phyloP scores from a whole-genome alignment of 2,797 vertebrate genomes.

The Trematomus bernacchii region DNA sequence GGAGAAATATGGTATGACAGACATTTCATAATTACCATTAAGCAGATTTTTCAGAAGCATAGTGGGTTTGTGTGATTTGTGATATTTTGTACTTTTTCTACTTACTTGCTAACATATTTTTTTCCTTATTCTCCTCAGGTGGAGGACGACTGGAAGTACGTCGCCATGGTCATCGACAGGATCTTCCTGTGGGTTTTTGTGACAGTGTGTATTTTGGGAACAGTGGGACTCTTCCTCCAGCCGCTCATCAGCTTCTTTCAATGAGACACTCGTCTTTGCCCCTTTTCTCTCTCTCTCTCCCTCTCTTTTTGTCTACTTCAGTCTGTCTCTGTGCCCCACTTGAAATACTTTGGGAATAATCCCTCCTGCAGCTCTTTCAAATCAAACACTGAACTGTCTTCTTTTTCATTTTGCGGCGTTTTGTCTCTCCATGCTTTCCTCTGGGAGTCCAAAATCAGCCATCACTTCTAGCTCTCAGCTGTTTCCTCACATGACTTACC shows the following conservation, averaged over 20 bases:
- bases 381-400: slow-evolving; percentile 40
- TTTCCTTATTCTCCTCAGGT: slow-evolving; percentile 76
- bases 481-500: slow-evolving; percentile 42
- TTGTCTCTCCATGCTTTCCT: slow-evolving; percentile 39
- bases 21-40: slow-evolving; percentile 3
- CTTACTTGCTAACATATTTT: neutral
- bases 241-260: slow-evolving; percentile 87
- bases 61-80: neutral
- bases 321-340: slow-evolving; percentile 32
- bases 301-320: slow-evolving; percentile 29
- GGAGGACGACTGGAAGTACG: slow-evolving; percentile 95
- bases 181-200: slow-evolving; percentile 96
- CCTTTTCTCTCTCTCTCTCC: too few species aligned
- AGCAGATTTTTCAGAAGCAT: slow-evolving; percentile 5
- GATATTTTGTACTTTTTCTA: slow-evolving; percentile 7
- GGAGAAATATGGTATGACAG: too few species aligned
- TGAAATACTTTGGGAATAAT: slow-evolving; percentile 45
- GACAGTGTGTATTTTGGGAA: slow-evolving; percentile 90
- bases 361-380: slow-evolving; percentile 42
- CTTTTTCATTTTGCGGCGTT: slow-evolving; percentile 29
- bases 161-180: slow-evolving; percentile 89
- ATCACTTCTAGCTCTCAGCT: slow-evolving; percentile 42
- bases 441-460: slow-evolving; percentile 39
- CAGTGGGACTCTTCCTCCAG: slow-evolving; percentile 91
- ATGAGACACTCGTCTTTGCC: slow-evolving; percentile 49